These are phyloP conservation scores for Rhipidura dahli DNA, from an alignment of 2,113 vertebrate genomes.

Conservation along the genomic window DNA sequence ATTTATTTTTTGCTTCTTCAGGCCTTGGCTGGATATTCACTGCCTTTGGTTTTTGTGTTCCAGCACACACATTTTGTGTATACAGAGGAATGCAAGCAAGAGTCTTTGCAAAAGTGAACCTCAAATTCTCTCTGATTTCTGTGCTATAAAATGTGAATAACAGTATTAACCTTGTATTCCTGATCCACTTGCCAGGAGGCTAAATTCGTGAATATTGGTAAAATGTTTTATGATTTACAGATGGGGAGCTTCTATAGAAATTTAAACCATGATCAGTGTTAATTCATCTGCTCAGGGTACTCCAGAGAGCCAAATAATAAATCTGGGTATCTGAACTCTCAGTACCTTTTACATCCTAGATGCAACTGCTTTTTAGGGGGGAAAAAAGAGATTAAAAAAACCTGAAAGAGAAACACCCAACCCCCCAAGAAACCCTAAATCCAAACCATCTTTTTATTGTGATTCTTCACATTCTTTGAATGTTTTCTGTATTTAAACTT, in stretches of 20 bases:
- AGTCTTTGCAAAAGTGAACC: background rate
- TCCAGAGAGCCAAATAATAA: background rate
- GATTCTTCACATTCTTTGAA: background rate
- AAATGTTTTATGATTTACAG: constrained; percentile 10
- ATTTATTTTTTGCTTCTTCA: background rate
- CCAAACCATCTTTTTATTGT: background rate
- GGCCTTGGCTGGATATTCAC: background rate
- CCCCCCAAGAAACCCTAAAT: background rate
- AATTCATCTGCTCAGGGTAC: background rate
- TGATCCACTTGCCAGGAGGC: constrained; percentile 3
- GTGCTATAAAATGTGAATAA: constrained; percentile 1
- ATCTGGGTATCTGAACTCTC: background rate
- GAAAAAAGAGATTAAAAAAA: background rate
- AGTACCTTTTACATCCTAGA: background rate
- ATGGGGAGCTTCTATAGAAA: background rate
- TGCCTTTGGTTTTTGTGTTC: background rate
- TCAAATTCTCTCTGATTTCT: constrained; percentile 8
- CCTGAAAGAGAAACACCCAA: background rate
- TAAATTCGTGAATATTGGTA: background rate
- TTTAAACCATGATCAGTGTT: background rate
- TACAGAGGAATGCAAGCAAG: background rate
- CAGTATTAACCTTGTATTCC: background rate
- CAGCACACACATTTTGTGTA: background rate
- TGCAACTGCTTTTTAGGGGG: background rate
- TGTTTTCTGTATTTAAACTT: background rate